phyloP scores from a whole-genome alignment of 2,888 invertebrate species.

The Acrocera orbiculus region DNA sequence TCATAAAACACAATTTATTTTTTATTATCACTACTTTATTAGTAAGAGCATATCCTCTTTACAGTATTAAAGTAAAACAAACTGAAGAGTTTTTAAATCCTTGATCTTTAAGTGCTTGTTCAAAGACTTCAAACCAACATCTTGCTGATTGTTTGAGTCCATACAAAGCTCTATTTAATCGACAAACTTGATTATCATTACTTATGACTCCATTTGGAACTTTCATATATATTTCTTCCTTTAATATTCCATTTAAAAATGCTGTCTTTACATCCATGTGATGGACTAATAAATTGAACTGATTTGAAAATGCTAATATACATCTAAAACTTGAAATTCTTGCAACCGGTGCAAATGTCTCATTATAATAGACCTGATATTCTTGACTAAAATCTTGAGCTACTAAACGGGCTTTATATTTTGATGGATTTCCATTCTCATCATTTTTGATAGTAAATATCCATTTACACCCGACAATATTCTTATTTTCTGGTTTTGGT shows the following conservation, averaged over 20 bases:
- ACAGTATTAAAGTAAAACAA: no score
- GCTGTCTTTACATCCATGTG: conserved; percentile 10
- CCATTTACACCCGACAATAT: conserved; percentile 13
- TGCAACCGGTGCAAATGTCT: conserved; percentile 11
- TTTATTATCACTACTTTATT: no score
- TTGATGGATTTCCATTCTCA: conserved; percentile 6
- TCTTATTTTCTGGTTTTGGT: conserved; percentile 10
- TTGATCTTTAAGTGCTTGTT: conserved; percentile 9
- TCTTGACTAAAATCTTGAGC: conserved; percentile 9
- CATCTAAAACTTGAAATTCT: conserved; percentile 11
- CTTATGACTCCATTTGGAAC: conserved; percentile 10
- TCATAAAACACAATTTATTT: no score
- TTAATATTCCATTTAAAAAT: conserved; percentile 9
- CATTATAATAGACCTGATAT: conserved; percentile 9
- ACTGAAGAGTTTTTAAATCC: conserved; percentile 10
- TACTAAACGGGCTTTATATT: conserved; percentile 11
- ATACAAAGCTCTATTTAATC: conserved; percentile 14
- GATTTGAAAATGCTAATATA: conserved; percentile 11
- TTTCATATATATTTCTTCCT: conserved; percentile 12
- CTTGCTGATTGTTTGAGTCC: conserved; percentile 15
- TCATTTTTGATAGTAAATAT: conserved; percentile 13
- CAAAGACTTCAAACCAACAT: conserved; percentile 10
- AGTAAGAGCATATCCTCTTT: no score
- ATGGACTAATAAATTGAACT: conserved; percentile 10
- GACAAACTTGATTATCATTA: conserved; percentile 7